Conservation (phyloP, 2,888 invertebrate species). For the Lycaena phlaeas region DNA sequence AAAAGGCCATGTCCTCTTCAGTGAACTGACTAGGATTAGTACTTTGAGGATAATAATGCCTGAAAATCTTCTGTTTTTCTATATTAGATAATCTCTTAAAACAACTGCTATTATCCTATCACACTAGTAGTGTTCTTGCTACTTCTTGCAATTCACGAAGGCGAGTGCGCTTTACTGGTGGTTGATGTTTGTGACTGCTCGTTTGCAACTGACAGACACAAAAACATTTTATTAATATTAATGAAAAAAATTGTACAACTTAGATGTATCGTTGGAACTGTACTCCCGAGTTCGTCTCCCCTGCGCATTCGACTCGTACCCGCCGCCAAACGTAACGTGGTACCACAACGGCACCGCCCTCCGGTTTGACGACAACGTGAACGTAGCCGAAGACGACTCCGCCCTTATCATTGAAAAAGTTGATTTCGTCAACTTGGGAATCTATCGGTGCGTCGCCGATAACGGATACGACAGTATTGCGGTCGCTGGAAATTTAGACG, state of each 20-base stretch:
- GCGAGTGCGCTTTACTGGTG: too few relatives aligned
- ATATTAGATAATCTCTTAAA: background rate
- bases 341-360: slow-evolving; percentile 43
- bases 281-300: slow-evolving; percentile 36
- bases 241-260: too few relatives aligned
- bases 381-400: slow-evolving; percentile 28
- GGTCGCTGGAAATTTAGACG: slow-evolving; percentile 35
- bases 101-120: too few relatives aligned
- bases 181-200: too few relatives aligned
- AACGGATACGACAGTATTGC: slow-evolving; percentile 51
- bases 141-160: too few relatives aligned
- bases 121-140: too few relatives aligned
- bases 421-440: slow-evolving; percentile 48
- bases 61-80: background rate
- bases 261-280: slow-evolving; percentile 41
- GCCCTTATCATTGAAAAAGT: slow-evolving; percentile 36
- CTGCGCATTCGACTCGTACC: slow-evolving; percentile 37
- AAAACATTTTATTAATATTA: too few relatives aligned
- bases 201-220: too few relatives aligned
- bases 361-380: slow-evolving; percentile 21
- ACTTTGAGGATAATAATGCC: too few relatives aligned
- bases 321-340: slow-evolving; percentile 34
- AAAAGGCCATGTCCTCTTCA: too few relatives aligned
- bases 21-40: too few relatives aligned
- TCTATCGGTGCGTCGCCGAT: slow-evolving; percentile 64